Evolutionary conservation across 2,113 vertebrate species (phyloP), one percentile per base, ranked within the genome.

Genomic region (Menidia beryllina): DNA sequence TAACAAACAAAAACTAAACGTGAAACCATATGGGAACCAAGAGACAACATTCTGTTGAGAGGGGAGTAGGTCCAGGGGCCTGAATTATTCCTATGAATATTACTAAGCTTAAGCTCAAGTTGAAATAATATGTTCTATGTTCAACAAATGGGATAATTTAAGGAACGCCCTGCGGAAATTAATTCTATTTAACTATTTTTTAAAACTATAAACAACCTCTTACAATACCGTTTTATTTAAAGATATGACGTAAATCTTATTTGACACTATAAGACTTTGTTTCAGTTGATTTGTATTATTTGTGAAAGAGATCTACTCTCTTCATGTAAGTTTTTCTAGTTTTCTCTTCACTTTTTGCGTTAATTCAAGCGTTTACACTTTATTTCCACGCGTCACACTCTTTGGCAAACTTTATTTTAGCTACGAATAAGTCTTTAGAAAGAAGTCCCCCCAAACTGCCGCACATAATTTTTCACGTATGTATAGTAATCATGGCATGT

Each of bases 1-100:
- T 7, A 2, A 0, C n/a, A 34, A 8, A 30, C 7, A 34, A 34
- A 21, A 19, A 19, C n/a, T n/a, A 26, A 48, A 20, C 6, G 13
- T 6, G 2, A 21, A 59, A 14, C 20, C 26, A 54, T 30, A 69
- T 3, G 19, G 12, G 39, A 21, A 24, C 26, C 21, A 48, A 36
- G 4, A 9, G 26, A 30, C 27, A 67, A 25, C 61, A 25, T 7
- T 51, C 7, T 17, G 12, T 20, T 50, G 7, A 48, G 19, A 10
- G 24, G 21, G 0, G 21, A 58, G 30, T 17, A 23, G 65, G 66
- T 57, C 27, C 11, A 49, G 15, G 65, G 66, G 52, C 27, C 11
- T 54, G 15, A 3, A 3, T 24, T 36, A 14, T 43, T 55, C 13
- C 5, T 34, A 8, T 39, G 17, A 10, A 26, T 8, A 7, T 4